phyloP scores from a whole-genome alignment of 2,113 vertebrate genomes.

The Arothron firmamentum region DNA sequence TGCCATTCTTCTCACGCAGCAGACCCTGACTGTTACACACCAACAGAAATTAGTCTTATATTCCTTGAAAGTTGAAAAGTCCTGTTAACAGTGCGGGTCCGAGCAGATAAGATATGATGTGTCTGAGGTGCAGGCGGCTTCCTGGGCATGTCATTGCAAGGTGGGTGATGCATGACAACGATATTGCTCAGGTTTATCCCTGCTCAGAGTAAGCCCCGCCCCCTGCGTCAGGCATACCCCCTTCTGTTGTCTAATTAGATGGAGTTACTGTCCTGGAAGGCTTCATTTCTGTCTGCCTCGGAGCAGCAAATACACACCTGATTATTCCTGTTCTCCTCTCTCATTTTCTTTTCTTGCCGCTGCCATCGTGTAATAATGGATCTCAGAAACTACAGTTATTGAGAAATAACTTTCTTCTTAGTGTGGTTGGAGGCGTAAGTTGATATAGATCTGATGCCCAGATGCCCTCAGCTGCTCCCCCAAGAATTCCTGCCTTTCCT shows the following conservation, averaged over 20 bases:
- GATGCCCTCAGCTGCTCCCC: conserved; percentile 44
- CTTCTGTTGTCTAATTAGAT: conserved; percentile 33
- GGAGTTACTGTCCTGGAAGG: conserved; percentile 9
- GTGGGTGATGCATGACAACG: conserved; percentile 34
- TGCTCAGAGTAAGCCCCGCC: conserved; percentile 15
- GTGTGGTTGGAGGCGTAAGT: too few relatives aligned
- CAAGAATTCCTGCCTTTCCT: conserved; percentile 44
- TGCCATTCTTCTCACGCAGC: too few relatives aligned
- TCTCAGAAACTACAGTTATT: conserved; percentile 2
- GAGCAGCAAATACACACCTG: conserved; percentile 1
- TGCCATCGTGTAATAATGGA: conserved; percentile 20
- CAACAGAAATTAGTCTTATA: too few relatives aligned
- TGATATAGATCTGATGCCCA: conserved; percentile 16
- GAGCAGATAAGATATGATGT: not conserved
- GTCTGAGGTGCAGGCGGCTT: not conserved
- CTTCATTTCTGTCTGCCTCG: conserved; percentile 21
- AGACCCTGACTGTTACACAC: too few relatives aligned
- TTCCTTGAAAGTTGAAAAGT: too few relatives aligned
- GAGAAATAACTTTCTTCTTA: not conserved
- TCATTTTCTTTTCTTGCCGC: conserved; percentile 20
- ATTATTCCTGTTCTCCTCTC: conserved; percentile 13
- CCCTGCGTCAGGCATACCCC: conserved; percentile 10
- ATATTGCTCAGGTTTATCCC: conserved; percentile 50
- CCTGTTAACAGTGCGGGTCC: too few relatives aligned
- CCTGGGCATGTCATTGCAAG: conserved; percentile 40